A percentile compares a stretch with the other conserved stretches of the same genome.
Evolutionary conservation across 2,888 invertebrate genomes (phyloP).

Genomic region (Horisme vitalbata): DNA sequence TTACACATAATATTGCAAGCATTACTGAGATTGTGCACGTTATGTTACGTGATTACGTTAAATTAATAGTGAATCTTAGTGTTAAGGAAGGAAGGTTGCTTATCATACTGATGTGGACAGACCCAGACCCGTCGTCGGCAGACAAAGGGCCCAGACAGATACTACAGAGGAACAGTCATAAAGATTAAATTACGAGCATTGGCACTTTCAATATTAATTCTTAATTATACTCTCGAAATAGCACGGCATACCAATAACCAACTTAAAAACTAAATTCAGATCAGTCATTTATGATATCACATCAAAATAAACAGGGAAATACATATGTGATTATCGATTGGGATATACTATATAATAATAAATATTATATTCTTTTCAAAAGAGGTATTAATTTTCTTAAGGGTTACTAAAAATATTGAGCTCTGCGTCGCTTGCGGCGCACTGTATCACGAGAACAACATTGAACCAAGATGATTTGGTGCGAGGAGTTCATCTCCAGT

Average conservation of each 20-base stretch:
- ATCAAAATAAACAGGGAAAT: conserved; percentile 84
- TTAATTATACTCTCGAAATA: conserved; percentile 82
- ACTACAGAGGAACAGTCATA: conserved; percentile 79
- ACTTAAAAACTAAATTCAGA: conserved; percentile 85
- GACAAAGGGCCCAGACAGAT: conserved; percentile 49
- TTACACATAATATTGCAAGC: conserved; percentile 81
- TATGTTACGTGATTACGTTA: conserved; percentile 70
- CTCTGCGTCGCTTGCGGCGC: conserved; percentile 77
- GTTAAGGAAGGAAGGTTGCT: conserved; percentile 61
- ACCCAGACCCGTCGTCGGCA: no score
- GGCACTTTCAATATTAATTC: conserved; percentile 83
- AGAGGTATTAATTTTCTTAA: conserved; percentile 83
- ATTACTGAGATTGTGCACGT: conserved; percentile 82
- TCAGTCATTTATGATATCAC: conserved; percentile 85
- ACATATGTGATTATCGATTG: conserved; percentile 81
- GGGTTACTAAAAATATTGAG: conserved; percentile 83
- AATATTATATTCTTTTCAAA: conserved; percentile 80
- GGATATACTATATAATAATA: conserved; percentile 76
- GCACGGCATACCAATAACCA: conserved; percentile 83
- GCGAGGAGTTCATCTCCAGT: conserved; percentile 76
- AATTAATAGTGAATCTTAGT: conserved; percentile 62
- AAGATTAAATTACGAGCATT: conserved; percentile 83
- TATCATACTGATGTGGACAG: conserved; percentile 66
- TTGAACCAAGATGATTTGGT: conserved; percentile 82
- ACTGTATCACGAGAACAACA: conserved; percentile 82